Conservation (phyloP, 2,113 vertebrate species). For the Oncorhynchus mykiss region DNA sequence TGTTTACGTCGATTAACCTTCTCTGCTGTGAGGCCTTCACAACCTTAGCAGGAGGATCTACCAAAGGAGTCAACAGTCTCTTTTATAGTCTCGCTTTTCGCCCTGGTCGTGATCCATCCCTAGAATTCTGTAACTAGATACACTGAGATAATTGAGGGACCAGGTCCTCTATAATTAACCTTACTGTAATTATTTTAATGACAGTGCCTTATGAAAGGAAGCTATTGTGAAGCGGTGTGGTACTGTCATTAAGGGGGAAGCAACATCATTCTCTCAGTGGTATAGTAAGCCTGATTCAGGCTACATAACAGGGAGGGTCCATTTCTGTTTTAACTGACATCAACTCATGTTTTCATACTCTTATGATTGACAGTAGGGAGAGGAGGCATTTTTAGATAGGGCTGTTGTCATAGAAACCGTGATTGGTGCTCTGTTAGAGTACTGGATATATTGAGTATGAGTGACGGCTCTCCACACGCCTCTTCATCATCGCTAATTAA, state of each 20-base stretch:
- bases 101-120: not conserved
- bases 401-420: too few species aligned
- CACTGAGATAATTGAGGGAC: constrained; percentile 28
- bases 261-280: not conserved
- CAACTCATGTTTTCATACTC: too few species aligned
- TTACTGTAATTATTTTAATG: not conserved
- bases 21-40: not conserved
- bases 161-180: not conserved
- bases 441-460: not conserved
- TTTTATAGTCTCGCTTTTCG: not conserved
- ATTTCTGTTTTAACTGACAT: too few species aligned
- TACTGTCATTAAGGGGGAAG: not conserved
- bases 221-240: not conserved
- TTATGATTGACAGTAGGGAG: too few species aligned
- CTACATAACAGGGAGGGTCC: too few species aligned
- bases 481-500: too few species aligned
- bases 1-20: not conserved
- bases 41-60: not conserved
- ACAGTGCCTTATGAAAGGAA: not conserved
- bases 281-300: not conserved
- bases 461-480: too few species aligned
- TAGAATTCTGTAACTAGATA: not conserved
- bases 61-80: not conserved
- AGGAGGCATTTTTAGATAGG: too few species aligned
- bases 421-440: too few species aligned